Conservation (phyloP, 2,113 vertebrate genomes). For the Australoheros scitulus region DNA sequence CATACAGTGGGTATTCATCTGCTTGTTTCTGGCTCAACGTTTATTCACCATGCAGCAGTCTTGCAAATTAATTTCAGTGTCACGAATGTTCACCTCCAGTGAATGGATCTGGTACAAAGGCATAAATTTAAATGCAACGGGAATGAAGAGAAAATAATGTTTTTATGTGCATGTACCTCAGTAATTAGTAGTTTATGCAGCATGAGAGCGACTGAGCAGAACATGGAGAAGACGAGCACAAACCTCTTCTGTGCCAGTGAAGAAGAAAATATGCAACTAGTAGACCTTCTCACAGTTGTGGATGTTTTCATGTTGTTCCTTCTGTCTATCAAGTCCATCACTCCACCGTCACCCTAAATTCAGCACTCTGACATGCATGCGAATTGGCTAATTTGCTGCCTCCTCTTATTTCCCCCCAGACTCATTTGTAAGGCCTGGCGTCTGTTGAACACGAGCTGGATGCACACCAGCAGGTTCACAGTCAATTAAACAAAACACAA, state of each 20-base stretch:
- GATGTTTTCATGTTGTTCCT: constrained; percentile 36
- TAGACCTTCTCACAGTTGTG: constrained; percentile 11
- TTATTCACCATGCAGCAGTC: neutral
- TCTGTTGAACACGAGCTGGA: constrained; percentile 65
- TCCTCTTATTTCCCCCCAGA: constrained; percentile 66
- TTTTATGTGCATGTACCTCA: neutral
- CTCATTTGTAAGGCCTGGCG: constrained; percentile 68
- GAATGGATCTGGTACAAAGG: neutral
- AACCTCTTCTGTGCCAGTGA: constrained; percentile 1
- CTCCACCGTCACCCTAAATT: constrained; percentile 47
- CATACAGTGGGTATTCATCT: neutral
- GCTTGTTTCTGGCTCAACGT: neutral
- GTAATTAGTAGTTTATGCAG: constrained; percentile 32
- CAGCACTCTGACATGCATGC: constrained; percentile 57
- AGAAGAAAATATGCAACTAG: constrained; percentile 5
- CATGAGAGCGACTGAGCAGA: constrained; percentile 10
- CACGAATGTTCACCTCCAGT: constrained; percentile 12
- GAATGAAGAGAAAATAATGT: neutral
- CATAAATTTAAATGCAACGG: constrained; percentile 15
- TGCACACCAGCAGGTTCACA: constrained; percentile 73
- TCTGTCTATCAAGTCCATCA: constrained; percentile 58
- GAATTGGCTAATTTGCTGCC: constrained; percentile 67
- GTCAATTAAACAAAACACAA: constrained; percentile 78
- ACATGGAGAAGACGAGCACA: neutral
- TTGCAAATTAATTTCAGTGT: constrained; percentile 32